Base-by-base conservation (phyloP, 1,140 invertebrate genomes). In the Drosophila littoralis region DNA sequence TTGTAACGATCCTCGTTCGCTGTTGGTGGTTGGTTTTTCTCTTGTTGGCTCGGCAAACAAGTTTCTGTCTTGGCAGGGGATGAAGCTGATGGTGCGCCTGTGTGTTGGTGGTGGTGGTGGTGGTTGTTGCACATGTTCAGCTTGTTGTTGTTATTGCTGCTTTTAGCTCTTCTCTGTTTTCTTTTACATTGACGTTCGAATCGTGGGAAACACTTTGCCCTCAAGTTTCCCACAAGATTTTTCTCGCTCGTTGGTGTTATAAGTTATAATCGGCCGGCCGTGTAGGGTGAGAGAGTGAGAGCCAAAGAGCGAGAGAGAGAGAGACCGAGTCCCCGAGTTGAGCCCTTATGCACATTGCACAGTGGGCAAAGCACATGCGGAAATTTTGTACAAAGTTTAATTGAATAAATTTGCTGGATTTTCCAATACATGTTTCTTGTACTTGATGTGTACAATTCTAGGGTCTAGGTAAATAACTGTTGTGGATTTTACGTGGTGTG, bases 151-250 rank as follows among this genome's bases (percentile, higher is more conserved):
- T 46, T 67, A 42, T 33, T 79, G 66, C 54, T 69, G 66, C 64
- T 65, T 60, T 85, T 66, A 61, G 72, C 71, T 80, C 75, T 88
- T 81, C 76, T 79, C 75, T 82, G 82, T 90, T 90, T 90, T 81
- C 75, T 81, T 90, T 86, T 82, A 79, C 79, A 75, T 78, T 82
- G 79, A 90, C 81, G 90, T 90, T 90, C 86, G 82, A 88, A 92
- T 91, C 91, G 91, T 92, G 91, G 91, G 91, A 92, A 92, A 92
- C 91, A 92, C 91, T 92, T 92, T 92, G 79, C 88, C 75, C 90
- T 85, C 86, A 80, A 90, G 91, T 92, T 92, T 92, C 91, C 91
- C 91, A 92, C 91, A 91, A 81, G 81, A 91, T 90, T 91, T 91
- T 91, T 91, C 85, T 91, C 88, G 84, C 89, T 91, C 77, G 85